Conservation (phyloP, 23 tunicate species). For the Phallusia fumigata region DNA sequence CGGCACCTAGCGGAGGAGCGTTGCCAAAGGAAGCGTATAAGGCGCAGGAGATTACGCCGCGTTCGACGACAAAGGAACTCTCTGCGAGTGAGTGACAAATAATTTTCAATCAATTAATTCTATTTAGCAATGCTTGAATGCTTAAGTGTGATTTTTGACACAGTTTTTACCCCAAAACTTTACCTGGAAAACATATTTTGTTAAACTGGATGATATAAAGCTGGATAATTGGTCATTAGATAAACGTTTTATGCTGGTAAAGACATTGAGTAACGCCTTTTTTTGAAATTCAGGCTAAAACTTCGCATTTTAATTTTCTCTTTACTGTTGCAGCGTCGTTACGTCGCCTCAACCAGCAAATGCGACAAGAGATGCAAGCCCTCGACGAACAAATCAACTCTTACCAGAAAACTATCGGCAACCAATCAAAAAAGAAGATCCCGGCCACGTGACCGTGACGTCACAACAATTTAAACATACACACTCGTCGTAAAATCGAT, state of each 20-base stretch:
- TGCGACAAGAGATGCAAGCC: constrained; percentile 83
- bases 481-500: neutral
- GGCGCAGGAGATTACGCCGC: constrained; percentile 62
- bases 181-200: too few species aligned
- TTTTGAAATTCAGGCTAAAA: too few species aligned
- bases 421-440: constrained; percentile 35
- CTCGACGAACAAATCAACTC: constrained; percentile 71
- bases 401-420: constrained; percentile 39
- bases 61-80: constrained; percentile 64
- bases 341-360: constrained; percentile 63
- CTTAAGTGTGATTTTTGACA: too few species aligned
- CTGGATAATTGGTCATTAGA: too few species aligned
- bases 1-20: constrained; percentile 36
- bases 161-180: too few species aligned
- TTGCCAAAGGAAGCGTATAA: constrained; percentile 81
- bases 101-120: too few species aligned
- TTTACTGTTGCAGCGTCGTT: constrained; percentile 62
- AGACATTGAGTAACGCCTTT: too few species aligned
- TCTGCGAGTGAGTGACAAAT: constrained; percentile 68
- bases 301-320: neutral
- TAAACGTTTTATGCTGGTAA: too few species aligned
- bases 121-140: too few species aligned
- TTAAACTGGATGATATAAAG: too few species aligned
- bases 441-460: constrained; percentile 58
- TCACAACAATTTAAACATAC: neutral